phyloP scores from a whole-genome alignment of 2,113 vertebrate species.

The Uria aalge region DNA sequence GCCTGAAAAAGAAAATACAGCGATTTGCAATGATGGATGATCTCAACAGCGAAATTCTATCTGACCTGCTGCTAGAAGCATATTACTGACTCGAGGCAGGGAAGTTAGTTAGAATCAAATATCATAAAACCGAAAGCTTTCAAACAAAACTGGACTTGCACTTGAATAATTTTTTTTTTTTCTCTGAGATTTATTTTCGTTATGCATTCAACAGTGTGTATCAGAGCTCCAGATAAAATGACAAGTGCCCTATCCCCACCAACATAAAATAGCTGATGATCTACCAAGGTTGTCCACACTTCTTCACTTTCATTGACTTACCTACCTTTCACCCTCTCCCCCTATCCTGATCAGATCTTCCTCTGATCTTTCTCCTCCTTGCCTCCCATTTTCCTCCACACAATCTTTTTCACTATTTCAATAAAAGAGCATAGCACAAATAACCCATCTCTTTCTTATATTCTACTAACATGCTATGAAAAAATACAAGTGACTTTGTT shows the following conservation, averaged over 20 bases:
- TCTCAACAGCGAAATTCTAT: neutral
- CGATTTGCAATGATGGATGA: neutral
- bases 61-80: neutral
- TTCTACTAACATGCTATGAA: neutral
- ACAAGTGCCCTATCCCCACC: neutral
- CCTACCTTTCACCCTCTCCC: neutral
- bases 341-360: neutral
- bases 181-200: neutral
- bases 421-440: neutral
- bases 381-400: neutral
- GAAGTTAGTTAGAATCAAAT: conserved; percentile 4
- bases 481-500: neutral
- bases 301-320: neutral
- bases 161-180: neutral
- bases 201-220: neutral
- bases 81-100: neutral
- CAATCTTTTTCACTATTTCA: neutral
- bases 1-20: conserved; percentile 19
- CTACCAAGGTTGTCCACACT: neutral
- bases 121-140: neutral
- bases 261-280: neutral
- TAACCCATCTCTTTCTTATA: neutral
- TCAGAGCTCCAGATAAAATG: neutral
- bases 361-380: neutral
- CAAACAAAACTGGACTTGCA: neutral